These are phyloP conservation scores for Kradibia gibbosae DNA, from an alignment of 1,140 invertebrate species.

Conservation along the genomic window DNA sequence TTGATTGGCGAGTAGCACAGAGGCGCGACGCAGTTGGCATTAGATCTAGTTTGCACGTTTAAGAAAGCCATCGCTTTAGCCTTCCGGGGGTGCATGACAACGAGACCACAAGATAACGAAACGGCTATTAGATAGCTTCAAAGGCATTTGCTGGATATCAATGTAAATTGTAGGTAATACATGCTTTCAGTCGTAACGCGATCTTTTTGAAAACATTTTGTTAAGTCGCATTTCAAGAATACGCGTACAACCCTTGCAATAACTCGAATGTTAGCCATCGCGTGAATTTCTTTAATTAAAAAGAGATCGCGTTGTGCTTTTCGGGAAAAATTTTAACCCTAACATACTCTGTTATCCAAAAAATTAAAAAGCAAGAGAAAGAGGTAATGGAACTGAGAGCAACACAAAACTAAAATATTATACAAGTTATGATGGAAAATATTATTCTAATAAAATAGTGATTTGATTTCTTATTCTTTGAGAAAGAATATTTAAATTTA, in stretches of 20 bases:
- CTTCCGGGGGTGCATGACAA: slow-evolving; percentile 27
- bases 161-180: slow-evolving; percentile 72
- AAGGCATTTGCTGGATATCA: slow-evolving; percentile 65
- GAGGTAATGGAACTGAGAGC: too few species aligned
- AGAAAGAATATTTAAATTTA: too few species aligned
- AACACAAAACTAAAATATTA: too few species aligned
- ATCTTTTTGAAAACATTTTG: slow-evolving; percentile 59
- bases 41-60: slow-evolving; percentile 11
- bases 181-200: slow-evolving; percentile 70
- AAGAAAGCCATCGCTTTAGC: slow-evolving; percentile 34
- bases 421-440: too few species aligned
- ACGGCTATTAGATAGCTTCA: slow-evolving; percentile 67
- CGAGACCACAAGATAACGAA: slow-evolving; percentile 57
- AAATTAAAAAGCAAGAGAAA: too few species aligned
- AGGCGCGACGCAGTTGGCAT: background rate
- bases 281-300: slow-evolving; percentile 42
- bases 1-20: background rate
- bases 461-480: too few species aligned
- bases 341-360: too few species aligned
- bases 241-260: background rate
- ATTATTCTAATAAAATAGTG: too few species aligned
- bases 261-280: slow-evolving; percentile 5
- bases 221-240: slow-evolving; percentile 60
- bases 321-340: background rate
- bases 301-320: slow-evolving; percentile 20